These are phyloP conservation scores for Cyrtodaria siliqua DNA, from an alignment of 2,888 invertebrate species.

Conservation along the genomic window DNA sequence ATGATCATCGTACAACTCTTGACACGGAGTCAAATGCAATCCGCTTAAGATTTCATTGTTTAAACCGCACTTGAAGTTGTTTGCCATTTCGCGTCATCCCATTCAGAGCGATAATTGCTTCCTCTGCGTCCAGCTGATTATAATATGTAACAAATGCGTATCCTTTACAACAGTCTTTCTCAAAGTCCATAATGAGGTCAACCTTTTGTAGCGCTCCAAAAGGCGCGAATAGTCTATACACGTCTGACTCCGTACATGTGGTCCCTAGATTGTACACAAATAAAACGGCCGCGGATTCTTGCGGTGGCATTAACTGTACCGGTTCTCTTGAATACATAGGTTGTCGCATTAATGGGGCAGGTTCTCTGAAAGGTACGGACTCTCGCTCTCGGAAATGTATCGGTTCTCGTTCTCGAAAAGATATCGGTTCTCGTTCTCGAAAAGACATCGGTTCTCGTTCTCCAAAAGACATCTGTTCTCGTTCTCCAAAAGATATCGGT, in stretches of 20 bases:
- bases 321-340: too few species aligned
- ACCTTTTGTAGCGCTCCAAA: conserved; percentile 85
- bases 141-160: conserved; percentile 86
- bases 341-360: too few species aligned
- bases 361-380: too few species aligned
- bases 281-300: conserved; percentile 58
- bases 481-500: too few species aligned
- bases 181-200: conserved; percentile 83
- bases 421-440: too few species aligned
- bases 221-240: conserved; percentile 85
- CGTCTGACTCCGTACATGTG: conserved; percentile 83
- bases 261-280: conserved; percentile 86
- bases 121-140: conserved; percentile 83
- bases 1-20: too few species aligned
- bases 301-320: too few species aligned
- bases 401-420: too few species aligned
- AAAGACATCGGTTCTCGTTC: too few species aligned
- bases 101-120: conserved; percentile 84
- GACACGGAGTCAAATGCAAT: too few species aligned
- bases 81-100: conserved; percentile 83
- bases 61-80: conserved; percentile 84
- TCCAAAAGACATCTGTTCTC: too few species aligned
- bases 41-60: conserved; percentile 33
- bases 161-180: conserved; percentile 84
- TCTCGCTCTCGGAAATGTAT: too few species aligned